Evolutionary conservation across 2,113 vertebrate genomes (phyloP).

Genomic region (Muntiacus muntjak): DNA sequence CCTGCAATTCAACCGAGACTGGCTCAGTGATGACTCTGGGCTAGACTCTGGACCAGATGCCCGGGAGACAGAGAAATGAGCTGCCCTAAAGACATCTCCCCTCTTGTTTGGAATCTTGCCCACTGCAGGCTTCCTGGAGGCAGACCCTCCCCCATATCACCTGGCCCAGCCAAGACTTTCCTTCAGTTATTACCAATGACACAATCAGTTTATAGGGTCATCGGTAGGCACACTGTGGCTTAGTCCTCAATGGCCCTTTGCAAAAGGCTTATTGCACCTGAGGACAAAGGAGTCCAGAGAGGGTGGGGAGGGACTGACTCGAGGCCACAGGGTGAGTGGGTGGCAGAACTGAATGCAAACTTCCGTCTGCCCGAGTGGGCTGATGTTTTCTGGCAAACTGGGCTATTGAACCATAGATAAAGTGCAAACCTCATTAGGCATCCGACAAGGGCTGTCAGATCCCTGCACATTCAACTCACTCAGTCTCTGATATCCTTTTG

Average conservation of each 20-base stretch:
- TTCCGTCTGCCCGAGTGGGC: accelerated
- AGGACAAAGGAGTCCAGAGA: neutral
- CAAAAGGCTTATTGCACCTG: accelerated
- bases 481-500: neutral
- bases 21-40: accelerated
- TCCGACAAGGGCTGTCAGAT: neutral
- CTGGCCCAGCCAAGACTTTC: neutral
- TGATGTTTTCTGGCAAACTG: neutral
- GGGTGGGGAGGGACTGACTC: neutral
- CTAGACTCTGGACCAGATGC: neutral
- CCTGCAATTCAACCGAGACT: accelerated
- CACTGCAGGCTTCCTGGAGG: accelerated
- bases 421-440: neutral
- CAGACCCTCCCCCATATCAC: accelerated
- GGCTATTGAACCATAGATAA: neutral
- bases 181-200: neutral
- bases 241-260: neutral
- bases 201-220: too few relatives aligned
- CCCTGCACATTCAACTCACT: accelerated
- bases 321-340: neutral
- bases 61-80: neutral
- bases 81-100: neutral
- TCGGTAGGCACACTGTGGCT: neutral
- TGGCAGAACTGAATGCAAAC: neutral
- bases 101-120: neutral